Percentiles rank a stretch among this genome's conserved stretches.
Conservation (phyloP, 23 tunicate genomes). For the Diplosoma virens region DNA sequence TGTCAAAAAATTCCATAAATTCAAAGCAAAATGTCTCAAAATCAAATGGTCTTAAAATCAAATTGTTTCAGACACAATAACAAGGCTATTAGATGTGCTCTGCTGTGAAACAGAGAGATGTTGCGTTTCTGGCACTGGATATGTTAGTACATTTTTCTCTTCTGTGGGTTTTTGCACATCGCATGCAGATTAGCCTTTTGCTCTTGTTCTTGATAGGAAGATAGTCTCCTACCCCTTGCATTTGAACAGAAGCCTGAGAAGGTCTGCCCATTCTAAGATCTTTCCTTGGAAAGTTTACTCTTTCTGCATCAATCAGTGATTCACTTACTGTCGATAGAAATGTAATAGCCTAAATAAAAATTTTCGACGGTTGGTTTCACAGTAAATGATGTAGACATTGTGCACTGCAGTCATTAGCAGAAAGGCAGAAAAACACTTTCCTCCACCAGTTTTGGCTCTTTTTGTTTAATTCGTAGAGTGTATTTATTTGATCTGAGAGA, state of each 20-base stretch:
- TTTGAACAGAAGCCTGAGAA: background rate
- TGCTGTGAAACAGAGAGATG: background rate
- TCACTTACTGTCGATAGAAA: no score
- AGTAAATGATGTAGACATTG: background rate
- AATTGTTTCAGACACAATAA: background rate
- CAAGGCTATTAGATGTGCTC: background rate
- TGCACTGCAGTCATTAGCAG: background rate
- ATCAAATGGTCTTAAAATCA: no score
- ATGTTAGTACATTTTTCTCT: background rate
- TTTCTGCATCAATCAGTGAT: background rate
- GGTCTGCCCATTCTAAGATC: no score
- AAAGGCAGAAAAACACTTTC: background rate
- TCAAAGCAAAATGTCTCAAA: no score
- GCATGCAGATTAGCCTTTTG: background rate
- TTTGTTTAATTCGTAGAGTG: background rate
- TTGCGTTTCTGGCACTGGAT: background rate
- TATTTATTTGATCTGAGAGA: background rate
- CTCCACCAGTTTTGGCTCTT: background rate
- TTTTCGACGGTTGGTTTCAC: background rate
- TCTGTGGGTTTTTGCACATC: background rate
- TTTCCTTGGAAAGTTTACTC: background rate
- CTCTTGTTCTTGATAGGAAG: no score
- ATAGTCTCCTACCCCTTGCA: background rate
- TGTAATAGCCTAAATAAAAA: background rate
- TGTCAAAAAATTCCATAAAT: no score